Evolutionary conservation across 2,888 invertebrate genomes (phyloP).

Genomic region (Leucophenga maculata): DNA sequence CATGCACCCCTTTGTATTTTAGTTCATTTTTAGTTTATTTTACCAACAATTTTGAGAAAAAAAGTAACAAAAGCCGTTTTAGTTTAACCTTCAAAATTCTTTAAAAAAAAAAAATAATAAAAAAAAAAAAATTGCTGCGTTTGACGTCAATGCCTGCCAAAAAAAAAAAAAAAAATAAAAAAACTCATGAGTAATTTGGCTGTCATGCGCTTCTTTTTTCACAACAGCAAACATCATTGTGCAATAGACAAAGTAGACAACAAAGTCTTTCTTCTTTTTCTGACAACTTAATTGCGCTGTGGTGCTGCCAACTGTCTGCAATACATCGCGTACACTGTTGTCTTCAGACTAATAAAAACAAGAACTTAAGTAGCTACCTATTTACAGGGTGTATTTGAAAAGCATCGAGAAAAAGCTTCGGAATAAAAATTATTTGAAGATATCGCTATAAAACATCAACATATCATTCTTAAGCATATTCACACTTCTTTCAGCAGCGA

Average conservation of each 20-base stretch:
- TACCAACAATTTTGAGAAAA: not conserved
- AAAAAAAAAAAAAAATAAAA: too few relatives aligned
- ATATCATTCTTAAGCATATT: too few relatives aligned
- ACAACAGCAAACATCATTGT: not conserved
- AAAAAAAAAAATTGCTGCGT: not conserved
- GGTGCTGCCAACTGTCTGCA: constrained; percentile 2
- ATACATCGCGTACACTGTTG: not conserved
- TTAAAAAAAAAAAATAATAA: not conserved
- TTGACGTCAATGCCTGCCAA: not conserved
- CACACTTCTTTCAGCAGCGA: too few relatives aligned
- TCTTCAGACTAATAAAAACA: not conserved
- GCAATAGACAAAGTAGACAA: too few relatives aligned
- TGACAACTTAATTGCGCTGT: constrained; percentile 24
- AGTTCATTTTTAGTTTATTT: not conserved
- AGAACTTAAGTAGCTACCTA: too few relatives aligned
- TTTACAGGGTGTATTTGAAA: too few relatives aligned
- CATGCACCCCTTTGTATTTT: not conserved
- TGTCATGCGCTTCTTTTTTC: not conserved
- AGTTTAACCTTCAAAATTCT: constrained; percentile 11
- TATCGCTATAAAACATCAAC: too few relatives aligned
- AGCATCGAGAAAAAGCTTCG: too few relatives aligned
- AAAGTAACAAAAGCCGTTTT: not conserved
- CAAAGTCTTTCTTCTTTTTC: not conserved
- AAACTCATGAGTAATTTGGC: too few relatives aligned
- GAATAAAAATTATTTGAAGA: too few relatives aligned